phyloP scores from a whole-genome alignment of 1,140 invertebrate species.

The Helicoverpa armigera region DNA sequence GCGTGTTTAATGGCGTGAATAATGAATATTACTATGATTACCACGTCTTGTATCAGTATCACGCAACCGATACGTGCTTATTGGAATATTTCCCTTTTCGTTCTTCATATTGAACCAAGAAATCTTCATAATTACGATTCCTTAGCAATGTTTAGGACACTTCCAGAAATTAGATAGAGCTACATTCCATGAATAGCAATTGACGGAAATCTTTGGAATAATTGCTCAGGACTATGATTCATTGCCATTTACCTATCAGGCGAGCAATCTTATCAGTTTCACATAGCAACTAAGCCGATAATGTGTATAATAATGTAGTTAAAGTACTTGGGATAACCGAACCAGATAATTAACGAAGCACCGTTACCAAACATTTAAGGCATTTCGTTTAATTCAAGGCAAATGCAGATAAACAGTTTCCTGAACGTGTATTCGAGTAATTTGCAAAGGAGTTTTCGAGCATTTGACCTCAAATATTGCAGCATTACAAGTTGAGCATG shows the following conservation, averaged over 20 bases:
- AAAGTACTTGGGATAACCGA: neutral
- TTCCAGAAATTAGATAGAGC: constrained; percentile 16
- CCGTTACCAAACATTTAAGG: constrained; percentile 24
- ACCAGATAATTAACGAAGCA: constrained; percentile 17
- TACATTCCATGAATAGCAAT: neutral
- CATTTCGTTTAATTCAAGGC: constrained; percentile 55
- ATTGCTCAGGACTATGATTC: constrained; percentile 12
- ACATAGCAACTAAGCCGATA: constrained; percentile 3
- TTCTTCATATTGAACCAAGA: neutral
- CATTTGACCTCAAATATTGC: constrained; percentile 21
- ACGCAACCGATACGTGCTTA: neutral
- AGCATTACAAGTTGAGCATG: neutral
- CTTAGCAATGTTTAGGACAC: too few species aligned
- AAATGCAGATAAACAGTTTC: constrained; percentile 51
- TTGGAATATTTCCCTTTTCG: neutral
- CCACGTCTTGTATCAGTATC: constrained; percentile 10
- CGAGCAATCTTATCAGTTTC: constrained; percentile 13
- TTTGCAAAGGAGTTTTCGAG: neutral
- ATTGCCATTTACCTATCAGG: constrained; percentile 13
- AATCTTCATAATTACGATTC: neutral
- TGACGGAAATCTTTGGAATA: neutral
- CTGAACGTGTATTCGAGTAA: constrained; percentile 32
- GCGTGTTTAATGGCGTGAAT: neutral
- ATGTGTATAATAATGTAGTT: too few species aligned
- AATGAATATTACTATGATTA: neutral